Base-by-base conservation (phyloP, 2,888 invertebrate genomes). In the Harmothoe impar region DNA sequence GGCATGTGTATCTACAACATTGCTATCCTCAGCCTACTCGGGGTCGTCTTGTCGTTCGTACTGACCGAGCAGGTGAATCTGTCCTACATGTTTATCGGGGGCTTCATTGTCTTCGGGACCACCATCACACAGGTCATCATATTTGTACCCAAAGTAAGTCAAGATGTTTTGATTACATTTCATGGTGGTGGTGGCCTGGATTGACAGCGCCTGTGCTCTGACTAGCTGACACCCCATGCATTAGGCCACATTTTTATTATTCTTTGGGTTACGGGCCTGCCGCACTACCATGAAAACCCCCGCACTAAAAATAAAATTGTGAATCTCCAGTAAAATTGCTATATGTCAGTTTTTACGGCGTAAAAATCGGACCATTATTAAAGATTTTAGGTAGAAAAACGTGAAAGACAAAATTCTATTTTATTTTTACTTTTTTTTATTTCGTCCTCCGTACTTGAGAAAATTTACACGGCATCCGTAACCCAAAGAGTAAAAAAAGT, bases 1-100 rank as follows among this genome's bases (percentile, higher is more conserved):
- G 93, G 92, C 0, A 72, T 93, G 91, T 92, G 93, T 84, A 93
- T 93, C 89, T 92, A 92, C 90, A 92, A 92, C 54, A 91, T 91
- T 29, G 90, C 91, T 17, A 89, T 92, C 7, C 89, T 92, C 23
- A 90, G 91, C 56, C 56, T 91, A 15, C 52, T 92, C 0, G 92
- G 91, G 5, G 92, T 91, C 23, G 86, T 90, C 10, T 52, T 92
- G 31, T 86, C 91, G 43, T 89, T 91, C 31, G 91, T 90, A 12
- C 89, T 92, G 29, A 81, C 54, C 17, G 68, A 85, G 1, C 62
- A 91, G 91, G 35, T 90, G 20, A 84, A 89, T 29, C 86, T 92
- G 51, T 54, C 85, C 81, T 92, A 92, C 62, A 81, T 35, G 31
- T 35, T 91, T 23, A 72, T 78, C 12, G 90, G 91, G 0, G 89